phyloP scores from a whole-genome alignment of 2,797 vertebrate genomes.

The Sebastes hubbsi region DNA sequence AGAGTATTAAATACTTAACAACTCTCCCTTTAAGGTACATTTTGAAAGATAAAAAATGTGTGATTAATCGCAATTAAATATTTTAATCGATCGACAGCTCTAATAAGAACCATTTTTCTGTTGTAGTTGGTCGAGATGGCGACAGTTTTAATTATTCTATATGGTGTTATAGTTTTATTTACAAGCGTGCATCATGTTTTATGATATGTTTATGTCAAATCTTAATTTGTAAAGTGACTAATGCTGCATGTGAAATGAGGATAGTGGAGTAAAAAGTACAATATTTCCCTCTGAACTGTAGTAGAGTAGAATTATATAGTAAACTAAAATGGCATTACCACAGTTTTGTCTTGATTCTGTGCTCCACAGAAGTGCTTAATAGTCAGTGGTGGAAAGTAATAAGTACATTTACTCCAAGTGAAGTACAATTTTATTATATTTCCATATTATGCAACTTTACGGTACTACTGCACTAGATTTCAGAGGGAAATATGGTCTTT shows the following conservation, averaged over 20 bases:
- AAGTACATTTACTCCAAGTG: neutral
- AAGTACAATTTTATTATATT: neutral
- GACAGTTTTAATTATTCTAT: neutral
- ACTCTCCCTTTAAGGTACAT: no score
- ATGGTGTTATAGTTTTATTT: neutral
- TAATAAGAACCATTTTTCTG: neutral
- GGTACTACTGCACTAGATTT: neutral
- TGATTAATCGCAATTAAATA: fast-evolving
- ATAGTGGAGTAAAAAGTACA: neutral
- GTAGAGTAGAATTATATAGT: neutral
- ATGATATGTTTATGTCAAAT: neutral
- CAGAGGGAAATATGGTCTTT: neutral
- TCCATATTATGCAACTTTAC: neutral
- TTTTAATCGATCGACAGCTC: no score
- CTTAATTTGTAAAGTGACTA: neutral
- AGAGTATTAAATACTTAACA: no score
- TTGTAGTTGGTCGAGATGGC: neutral
- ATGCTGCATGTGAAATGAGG: neutral
- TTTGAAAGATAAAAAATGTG: no score
- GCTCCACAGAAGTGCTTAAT: neutral
- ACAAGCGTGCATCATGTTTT: neutral
- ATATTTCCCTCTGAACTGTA: neutral
- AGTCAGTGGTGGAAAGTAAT: neutral
- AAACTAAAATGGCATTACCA: neutral
- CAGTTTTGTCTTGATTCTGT: neutral